Conservation (phyloP, 2,797 vertebrate species). For the Enteromius trimaculatus region DNA sequence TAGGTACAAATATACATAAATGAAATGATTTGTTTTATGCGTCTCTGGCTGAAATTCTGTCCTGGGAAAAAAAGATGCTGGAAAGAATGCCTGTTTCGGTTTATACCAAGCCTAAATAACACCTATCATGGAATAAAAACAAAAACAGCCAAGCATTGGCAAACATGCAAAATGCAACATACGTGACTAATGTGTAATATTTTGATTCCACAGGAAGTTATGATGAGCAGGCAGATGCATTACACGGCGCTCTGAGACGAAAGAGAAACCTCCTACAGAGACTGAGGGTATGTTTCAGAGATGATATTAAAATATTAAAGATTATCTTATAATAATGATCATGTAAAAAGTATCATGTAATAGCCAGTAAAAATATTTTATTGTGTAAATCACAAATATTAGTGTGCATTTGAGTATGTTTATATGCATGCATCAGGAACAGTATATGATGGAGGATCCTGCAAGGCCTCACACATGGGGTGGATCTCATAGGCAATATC, state of each 20-base stretch:
- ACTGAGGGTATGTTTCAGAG: conserved; percentile 74
- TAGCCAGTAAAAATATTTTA: not conserved
- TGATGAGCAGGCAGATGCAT: conserved; percentile 66
- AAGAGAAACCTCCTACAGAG: conserved; percentile 80
- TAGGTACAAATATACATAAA: not conserved
- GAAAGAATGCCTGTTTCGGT: not conserved
- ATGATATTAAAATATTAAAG: not conserved
- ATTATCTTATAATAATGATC: not conserved
- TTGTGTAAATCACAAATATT: not conserved
- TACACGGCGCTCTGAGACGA: conserved; percentile 77
- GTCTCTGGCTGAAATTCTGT: not conserved
- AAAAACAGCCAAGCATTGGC: not conserved
- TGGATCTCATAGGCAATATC: conserved; percentile 55
- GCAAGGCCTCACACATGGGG: conserved; percentile 70
- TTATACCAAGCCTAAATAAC: not conserved
- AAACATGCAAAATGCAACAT: not conserved
- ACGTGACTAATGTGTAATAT: not conserved
- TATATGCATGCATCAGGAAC: conserved; percentile 74
- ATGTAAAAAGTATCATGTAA: not conserved
- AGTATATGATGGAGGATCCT: conserved; percentile 79
- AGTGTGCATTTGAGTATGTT: conserved; percentile 20
- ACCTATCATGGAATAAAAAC: not conserved
- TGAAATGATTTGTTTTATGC: not conserved
- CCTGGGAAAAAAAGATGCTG: not conserved
- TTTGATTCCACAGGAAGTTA: conserved; percentile 70